Percentiles rank a stretch among this genome's conserved stretches.
These are phyloP conservation scores for Phyllostomus hastatus DNA, from an alignment of 2,113 vertebrate genomes.

Conservation along the genomic window DNA sequence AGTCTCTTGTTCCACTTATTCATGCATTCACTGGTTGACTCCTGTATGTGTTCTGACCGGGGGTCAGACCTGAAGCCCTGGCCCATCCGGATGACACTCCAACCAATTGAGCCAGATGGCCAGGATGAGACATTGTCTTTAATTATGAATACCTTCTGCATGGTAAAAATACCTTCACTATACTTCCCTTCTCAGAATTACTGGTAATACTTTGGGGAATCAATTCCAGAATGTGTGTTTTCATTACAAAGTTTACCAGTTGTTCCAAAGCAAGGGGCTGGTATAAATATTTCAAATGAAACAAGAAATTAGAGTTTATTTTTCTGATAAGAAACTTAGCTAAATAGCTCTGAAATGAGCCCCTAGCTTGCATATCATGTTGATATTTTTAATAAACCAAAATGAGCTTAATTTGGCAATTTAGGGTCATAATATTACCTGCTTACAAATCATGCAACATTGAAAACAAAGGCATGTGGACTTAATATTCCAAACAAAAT, in stretches of 20 bases:
- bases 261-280: not conserved
- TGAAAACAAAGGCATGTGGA: not conserved
- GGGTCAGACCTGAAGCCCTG: too few species aligned
- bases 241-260: not conserved
- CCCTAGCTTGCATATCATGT: not conserved
- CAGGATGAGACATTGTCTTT: not conserved
- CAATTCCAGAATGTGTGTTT: not conserved
- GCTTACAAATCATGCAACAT: not conserved
- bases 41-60: too few species aligned
- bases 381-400: constrained; percentile 39
- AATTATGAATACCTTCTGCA: not conserved
- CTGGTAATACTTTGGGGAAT: not conserved
- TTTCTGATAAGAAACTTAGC: not conserved
- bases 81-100: too few species aligned
- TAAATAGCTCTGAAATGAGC: not conserved
- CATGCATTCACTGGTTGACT: too few species aligned
- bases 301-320: constrained; percentile 23
- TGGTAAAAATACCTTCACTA: not conserved
- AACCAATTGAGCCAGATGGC: too few species aligned
- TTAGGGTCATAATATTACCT: not conserved
- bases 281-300: not conserved
- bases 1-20: too few species aligned
- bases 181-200: not conserved
- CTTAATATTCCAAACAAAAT: not conserved
- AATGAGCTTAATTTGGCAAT: constrained; percentile 25